Conservation (phyloP, 1,140 invertebrate species). For the Harlomillsia oculata region DNA sequence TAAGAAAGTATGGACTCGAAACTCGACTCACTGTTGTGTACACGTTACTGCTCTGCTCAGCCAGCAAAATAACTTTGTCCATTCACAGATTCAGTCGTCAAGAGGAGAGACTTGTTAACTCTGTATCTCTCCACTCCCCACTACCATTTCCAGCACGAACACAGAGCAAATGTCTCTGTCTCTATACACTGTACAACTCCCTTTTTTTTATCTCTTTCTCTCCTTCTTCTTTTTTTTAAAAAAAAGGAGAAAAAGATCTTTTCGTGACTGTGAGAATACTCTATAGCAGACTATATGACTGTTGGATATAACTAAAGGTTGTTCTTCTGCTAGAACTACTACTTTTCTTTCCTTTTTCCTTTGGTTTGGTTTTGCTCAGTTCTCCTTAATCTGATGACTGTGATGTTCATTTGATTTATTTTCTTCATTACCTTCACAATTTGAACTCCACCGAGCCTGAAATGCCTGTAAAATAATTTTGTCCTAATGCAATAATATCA, state of each 20-base stretch:
- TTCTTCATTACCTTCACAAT: conserved; percentile 36
- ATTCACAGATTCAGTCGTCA: conserved; percentile 4
- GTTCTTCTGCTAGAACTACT: no score
- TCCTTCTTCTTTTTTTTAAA: neutral
- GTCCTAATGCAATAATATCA: conserved; percentile 38
- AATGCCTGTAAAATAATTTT: conserved; percentile 36
- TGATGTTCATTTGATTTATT: conserved; percentile 38
- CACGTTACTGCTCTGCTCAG: no score
- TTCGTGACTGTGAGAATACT: no score
- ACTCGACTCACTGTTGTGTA: no score
- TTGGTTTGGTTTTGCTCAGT: no score
- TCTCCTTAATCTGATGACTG: conserved; percentile 35
- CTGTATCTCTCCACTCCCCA: conserved; percentile 7
- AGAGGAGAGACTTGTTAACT: conserved; percentile 14
- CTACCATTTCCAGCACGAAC: conserved; percentile 5
- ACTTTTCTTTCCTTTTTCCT: no score
- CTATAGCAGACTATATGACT: no score
- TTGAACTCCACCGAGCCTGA: conserved; percentile 31
- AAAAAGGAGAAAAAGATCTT: no score
- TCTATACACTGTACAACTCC: no score
- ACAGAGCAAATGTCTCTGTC: no score
- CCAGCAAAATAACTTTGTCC: conserved; percentile 17
- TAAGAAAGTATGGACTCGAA: no score
- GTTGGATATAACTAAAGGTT: no score
- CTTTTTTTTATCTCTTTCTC: neutral